Conservation (phyloP, 2,113 vertebrate genomes). For the Pluvialis apricaria region DNA sequence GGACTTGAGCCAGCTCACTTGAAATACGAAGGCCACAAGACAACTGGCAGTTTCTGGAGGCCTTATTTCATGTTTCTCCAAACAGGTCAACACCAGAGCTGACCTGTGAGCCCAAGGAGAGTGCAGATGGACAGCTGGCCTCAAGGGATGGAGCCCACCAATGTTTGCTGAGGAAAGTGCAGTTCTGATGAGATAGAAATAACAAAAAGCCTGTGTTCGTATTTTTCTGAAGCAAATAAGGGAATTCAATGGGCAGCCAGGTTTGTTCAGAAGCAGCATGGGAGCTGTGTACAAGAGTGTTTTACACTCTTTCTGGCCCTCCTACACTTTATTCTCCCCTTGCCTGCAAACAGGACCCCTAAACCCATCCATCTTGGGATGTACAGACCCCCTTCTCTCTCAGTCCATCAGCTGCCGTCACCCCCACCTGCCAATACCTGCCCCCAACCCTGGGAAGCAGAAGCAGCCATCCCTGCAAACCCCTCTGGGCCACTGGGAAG, state of each 20-base stretch:
- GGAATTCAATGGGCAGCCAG: background rate
- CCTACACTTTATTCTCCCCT: background rate
- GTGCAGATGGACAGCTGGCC: background rate
- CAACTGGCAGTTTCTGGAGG: background rate
- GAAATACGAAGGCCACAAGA: background rate
- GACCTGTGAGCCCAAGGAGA: background rate
- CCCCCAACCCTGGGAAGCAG: background rate
- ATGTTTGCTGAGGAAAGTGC: background rate
- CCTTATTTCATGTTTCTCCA: background rate
- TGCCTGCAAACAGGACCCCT: background rate
- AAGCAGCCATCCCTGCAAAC: background rate
- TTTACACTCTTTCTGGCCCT: background rate
- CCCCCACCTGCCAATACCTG: background rate
- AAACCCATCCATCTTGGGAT: background rate
- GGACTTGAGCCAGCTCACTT: background rate
- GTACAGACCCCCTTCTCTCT: background rate
- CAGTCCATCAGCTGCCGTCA: background rate
- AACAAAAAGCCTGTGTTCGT: background rate
- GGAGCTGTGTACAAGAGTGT: background rate
- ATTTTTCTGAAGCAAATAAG: background rate
- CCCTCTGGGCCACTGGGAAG: background rate
- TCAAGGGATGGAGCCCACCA: background rate
- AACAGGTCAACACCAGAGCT: background rate
- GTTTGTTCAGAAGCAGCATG: background rate
- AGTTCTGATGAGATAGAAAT: background rate